Percentiles rank a stretch among this genome's conserved stretches.
phyloP scores from a whole-genome alignment of 2,888 invertebrate species.

The Athrips mouffetella region DNA sequence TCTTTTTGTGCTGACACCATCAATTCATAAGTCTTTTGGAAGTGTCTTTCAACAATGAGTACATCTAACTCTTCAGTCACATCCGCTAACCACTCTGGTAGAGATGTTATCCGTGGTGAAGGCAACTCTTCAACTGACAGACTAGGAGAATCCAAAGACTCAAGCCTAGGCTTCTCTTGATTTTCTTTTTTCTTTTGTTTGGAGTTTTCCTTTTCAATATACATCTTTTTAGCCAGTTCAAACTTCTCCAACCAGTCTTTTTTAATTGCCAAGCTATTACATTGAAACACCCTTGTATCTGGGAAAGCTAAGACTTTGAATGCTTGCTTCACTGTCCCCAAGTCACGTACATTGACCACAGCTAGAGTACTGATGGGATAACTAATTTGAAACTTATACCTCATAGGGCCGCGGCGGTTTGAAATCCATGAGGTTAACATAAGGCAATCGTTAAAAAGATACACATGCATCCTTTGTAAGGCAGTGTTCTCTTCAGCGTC shows the following conservation, averaged over 20 bases:
- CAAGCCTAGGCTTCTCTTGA: conserved; percentile 60
- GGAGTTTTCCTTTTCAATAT: conserved; percentile 80
- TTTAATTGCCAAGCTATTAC: conserved; percentile 87
- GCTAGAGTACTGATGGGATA: conserved; percentile 94
- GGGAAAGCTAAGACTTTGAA: conserved; percentile 97
- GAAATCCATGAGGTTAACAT: conserved; percentile 92
- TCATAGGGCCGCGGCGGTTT: conserved; percentile 85
- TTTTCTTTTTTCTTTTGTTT: conserved; percentile 72
- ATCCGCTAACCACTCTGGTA: conserved; percentile 93
- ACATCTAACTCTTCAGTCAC: conserved; percentile 97
- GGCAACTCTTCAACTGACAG: conserved; percentile 66
- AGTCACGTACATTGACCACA: conserved; percentile 94
- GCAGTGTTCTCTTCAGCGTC: conserved; percentile 92
- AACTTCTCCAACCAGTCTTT: conserved; percentile 96
- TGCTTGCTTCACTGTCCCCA: conserved; percentile 93
- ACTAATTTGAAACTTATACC: conserved; percentile 89
- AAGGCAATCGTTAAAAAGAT: conserved; percentile 94
- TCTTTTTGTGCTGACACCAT: conserved; percentile 79
- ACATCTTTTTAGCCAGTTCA: conserved; percentile 92
- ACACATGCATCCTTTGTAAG: conserved; percentile 92
- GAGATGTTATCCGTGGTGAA: conserved; percentile 55
- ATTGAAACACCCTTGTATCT: conserved; percentile 94
- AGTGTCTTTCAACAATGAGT: conserved; percentile 95
- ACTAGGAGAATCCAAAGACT: conserved; percentile 67
- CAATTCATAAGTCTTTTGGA: conserved; percentile 92